phyloP scores from a whole-genome alignment of 2,888 invertebrate genomes.

The Corbicula japonica region DNA sequence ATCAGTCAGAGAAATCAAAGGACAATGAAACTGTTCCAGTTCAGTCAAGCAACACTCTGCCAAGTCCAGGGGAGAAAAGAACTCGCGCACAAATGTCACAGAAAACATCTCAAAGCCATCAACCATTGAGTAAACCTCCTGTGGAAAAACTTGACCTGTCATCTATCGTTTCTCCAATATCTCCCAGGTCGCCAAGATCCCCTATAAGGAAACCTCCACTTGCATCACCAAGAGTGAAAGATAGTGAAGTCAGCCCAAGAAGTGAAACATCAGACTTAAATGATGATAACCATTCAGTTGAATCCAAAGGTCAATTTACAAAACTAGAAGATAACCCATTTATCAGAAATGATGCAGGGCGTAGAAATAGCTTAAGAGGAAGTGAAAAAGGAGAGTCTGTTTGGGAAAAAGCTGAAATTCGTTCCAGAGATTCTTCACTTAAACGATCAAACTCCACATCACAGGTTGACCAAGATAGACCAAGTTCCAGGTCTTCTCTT shows the following conservation, averaged over 20 bases:
- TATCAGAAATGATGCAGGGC: slow-evolving; percentile 63
- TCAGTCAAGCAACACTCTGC: neutral
- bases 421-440: slow-evolving; percentile 58
- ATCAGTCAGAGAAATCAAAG: no score
- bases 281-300: slow-evolving; percentile 36
- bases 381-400: slow-evolving; percentile 56
- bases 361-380: slow-evolving; percentile 51
- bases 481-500: slow-evolving; percentile 36
- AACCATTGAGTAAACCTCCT: neutral
- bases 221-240: slow-evolving; percentile 16
- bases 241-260: slow-evolving; percentile 15
- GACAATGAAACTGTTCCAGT: no score
- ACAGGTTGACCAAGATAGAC: slow-evolving; percentile 21
- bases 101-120: neutral
- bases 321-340: slow-evolving; percentile 68
- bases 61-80: slow-evolving; percentile 12
- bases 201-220: slow-evolving; percentile 9
- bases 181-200: slow-evolving; percentile 12
- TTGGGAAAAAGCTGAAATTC: slow-evolving; percentile 57
- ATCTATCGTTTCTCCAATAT: slow-evolving; percentile 19
- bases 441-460: slow-evolving; percentile 49
- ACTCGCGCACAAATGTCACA: slow-evolving; percentile 11
- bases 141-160: slow-evolving; percentile 29
- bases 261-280: slow-evolving; percentile 10
- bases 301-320: slow-evolving; percentile 59